phyloP scores from a whole-genome alignment of 1,140 invertebrate genomes.

The Pararge aegeria region DNA sequence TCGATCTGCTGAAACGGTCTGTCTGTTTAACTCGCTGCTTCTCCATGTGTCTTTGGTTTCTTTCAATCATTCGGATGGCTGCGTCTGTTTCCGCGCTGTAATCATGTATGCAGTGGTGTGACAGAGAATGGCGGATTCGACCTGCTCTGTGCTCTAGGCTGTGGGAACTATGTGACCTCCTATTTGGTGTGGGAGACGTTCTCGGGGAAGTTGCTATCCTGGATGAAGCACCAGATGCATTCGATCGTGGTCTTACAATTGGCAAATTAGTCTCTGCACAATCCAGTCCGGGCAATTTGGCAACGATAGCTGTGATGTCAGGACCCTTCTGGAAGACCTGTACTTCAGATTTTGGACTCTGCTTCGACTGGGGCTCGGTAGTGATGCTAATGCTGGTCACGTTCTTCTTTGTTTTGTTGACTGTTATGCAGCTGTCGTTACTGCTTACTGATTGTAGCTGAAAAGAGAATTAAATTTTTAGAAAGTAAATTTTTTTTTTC shows the following conservation, averaged over 20 bases:
- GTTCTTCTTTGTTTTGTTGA: conserved; percentile 80
- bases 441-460: conserved; percentile 63
- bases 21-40: conserved; percentile 59
- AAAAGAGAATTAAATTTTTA: conserved; percentile 40
- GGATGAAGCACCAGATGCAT: conserved; percentile 79
- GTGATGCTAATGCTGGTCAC: conserved; percentile 82
- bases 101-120: conserved; percentile 76
- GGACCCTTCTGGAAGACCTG: conserved; percentile 82
- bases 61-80: conserved; percentile 75
- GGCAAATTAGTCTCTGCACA: conserved; percentile 71
- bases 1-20: conserved; percentile 50
- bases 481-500: no score
- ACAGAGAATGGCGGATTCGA: conserved; percentile 67
- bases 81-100: conserved; percentile 81
- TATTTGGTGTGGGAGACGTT: conserved; percentile 47
- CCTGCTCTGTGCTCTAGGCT: conserved; percentile 74
- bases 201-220: conserved; percentile 63
- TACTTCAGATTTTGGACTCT: conserved; percentile 70
- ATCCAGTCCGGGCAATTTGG: conserved; percentile 82
- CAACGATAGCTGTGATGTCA: conserved; percentile 77
- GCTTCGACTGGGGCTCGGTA: conserved; percentile 55
- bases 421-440: conserved; percentile 69
- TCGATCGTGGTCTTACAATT: conserved; percentile 77
- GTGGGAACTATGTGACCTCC: conserved; percentile 69
- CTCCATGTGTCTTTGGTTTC: conserved; percentile 76